Conservation (phyloP, 1,140 invertebrate species). For the Leguminivora glycinivorella region DNA sequence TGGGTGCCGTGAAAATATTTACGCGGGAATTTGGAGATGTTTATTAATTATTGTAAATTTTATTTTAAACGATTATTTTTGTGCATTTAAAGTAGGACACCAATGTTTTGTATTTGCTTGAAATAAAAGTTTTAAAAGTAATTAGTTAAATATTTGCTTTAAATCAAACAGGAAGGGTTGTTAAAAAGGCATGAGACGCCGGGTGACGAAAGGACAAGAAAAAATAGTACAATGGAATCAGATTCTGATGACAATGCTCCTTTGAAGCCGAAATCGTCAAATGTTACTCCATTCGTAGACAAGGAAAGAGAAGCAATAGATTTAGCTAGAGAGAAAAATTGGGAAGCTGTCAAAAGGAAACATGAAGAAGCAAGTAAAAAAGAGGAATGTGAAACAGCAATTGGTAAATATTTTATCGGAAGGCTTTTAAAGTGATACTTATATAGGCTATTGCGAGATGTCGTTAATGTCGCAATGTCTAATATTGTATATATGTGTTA, state of each 20-base stretch:
- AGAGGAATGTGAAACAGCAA: conserved; percentile 72
- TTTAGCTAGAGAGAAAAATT: conserved; percentile 77
- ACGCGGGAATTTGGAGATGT: no score
- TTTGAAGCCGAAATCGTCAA: conserved; percentile 66
- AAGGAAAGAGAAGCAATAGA: conserved; percentile 77
- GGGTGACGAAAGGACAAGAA: conserved; percentile 61
- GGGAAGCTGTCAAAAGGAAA: conserved; percentile 78
- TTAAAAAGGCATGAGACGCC: conserved; percentile 69
- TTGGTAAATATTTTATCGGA: conserved; percentile 63
- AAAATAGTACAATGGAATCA: conserved; percentile 73
- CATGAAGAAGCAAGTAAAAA: conserved; percentile 78
- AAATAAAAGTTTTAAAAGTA: no score
- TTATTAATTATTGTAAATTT: no score
- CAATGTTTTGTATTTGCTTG: no score
- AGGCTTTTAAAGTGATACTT: no score
- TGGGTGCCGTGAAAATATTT: no score
- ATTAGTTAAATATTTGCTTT: conserved; percentile 10
- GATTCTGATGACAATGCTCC: conserved; percentile 76
- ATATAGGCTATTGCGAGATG: no score
- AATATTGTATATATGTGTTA: no score
- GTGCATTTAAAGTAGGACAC: no score
- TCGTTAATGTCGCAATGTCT: no score
- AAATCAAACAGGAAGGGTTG: conserved; percentile 61
- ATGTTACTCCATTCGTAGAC: conserved; percentile 57
- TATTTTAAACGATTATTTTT: no score